Evolutionary conservation across 2,113 vertebrate genomes (phyloP).

Genomic region (Uropsilus gracilis): DNA sequence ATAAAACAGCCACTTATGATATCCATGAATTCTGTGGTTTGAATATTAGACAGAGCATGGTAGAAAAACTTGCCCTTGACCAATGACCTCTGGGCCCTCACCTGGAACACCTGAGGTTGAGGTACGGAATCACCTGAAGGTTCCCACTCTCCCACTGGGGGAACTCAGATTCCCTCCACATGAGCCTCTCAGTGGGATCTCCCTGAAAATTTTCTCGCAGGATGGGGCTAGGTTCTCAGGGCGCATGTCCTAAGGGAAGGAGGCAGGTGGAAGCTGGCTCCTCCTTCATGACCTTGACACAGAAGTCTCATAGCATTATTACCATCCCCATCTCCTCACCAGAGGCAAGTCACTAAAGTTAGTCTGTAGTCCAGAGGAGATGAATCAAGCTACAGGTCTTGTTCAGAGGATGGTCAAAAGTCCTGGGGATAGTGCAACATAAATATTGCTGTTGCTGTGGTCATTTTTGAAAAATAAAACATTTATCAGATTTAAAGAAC

Average conservation of each 20-base stretch:
- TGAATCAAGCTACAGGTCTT: not conserved
- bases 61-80: not conserved
- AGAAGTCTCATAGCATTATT: not conserved
- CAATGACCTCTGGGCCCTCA: not conserved
- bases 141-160: not conserved
- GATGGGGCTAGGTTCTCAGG: not conserved
- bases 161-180: not conserved
- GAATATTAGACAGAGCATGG: not conserved
- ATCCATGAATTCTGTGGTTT: not conserved
- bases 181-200: not conserved
- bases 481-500: not conserved
- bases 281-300: not conserved
- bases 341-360: not conserved
- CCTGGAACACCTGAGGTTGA: not conserved
- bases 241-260: not conserved
- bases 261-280: not conserved
- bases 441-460: not conserved
- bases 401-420: not conserved
- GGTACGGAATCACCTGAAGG: not conserved
- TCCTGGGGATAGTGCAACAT: not conserved
- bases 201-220: not conserved
- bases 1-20: not conserved
- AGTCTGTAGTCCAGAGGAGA: not conserved
- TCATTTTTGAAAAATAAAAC: not conserved
- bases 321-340: not conserved